Conservation (phyloP, 1,140 invertebrate genomes). For the Amyelois transitella region DNA sequence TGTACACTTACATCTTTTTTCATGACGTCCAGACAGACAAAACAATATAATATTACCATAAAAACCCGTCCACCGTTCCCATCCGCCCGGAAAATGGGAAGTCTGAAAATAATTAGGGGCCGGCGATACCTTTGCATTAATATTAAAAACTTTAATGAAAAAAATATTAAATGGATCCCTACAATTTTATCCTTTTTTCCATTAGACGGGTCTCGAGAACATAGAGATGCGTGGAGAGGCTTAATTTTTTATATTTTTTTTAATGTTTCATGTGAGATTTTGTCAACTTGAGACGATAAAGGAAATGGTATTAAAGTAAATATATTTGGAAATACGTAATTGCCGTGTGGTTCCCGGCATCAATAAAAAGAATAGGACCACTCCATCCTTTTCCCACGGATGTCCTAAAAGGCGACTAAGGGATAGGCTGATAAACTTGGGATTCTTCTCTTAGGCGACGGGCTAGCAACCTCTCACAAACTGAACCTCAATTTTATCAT, state of each 20-base stretch:
- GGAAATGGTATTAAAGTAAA: no score
- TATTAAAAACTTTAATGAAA: constrained; percentile 75
- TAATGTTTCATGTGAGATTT: no score
- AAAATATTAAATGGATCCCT: constrained; percentile 67
- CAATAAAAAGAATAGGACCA: no score
- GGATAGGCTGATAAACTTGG: no score
- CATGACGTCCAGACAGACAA: background rate
- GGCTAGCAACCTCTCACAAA: no score
- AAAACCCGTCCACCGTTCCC: background rate
- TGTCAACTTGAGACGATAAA: no score
- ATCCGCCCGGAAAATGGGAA: constrained; percentile 35
- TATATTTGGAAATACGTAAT: no score
- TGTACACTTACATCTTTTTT: background rate
- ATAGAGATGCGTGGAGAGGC: constrained; percentile 15
- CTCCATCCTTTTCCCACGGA: no score
- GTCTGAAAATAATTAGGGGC: constrained; percentile 58
- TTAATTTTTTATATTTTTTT: background rate
- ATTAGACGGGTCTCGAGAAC: constrained; percentile 39
- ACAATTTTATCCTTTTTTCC: constrained; percentile 67
- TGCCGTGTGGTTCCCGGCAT: no score
- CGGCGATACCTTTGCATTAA: constrained; percentile 60
- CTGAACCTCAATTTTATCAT: no score
- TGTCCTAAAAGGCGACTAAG: no score
- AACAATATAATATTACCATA: background rate
- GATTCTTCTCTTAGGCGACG: no score